Evolutionary conservation across 2,797 vertebrate genomes (phyloP), one percentile per base, ranked within the genome.

Genomic region (Enteromius paludinosus): DNA sequence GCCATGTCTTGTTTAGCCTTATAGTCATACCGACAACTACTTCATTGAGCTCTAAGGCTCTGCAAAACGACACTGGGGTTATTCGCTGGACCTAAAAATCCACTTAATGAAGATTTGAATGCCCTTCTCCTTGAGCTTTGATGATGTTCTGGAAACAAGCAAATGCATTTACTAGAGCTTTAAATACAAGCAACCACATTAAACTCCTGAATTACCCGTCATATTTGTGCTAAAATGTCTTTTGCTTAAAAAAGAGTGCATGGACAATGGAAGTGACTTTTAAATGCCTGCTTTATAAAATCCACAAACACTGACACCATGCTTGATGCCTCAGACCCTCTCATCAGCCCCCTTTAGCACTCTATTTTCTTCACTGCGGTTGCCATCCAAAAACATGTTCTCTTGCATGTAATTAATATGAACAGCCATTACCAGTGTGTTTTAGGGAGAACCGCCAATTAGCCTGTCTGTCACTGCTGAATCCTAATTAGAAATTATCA

Each of bases 401-500:
- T 77, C 68, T 82, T 82, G 86, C 78, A 85, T 86, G 83, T 87
- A 83, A 87, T 88, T 78, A 87, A 86, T 79, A 84, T 86, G 84
- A 83, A 79, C 77, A 86, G 83, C 84, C 81, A 79, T 88, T 86
- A 86, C 59, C 59, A 78, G 87, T 64, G 80, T 85, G 86, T 86
- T 89, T 87, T 84, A 81, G 83, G 83, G 87, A 88, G 85, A 79
- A 78, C 86, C 28, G 72, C 87, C 87, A 87, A 89, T 88, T 89
- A 88, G 83, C 61, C 86, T 84, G 85, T 88, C 88, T 87, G 82
- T 89, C 90, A 90, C 86, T 88, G 69, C 82, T 62, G 84, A 89
- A 87, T 89, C 81, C 87, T 89, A 89, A 90, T 90, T 87, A 90
- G 79, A 89, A 89, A 89, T 86, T 82, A 90, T 87, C 85, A 83